Percentiles rank a stretch among this genome's conserved stretches.
Evolutionary conservation across 64 coral and sea anemone genomes (phyloP).

Genomic region (Pocillopora damicornis): DNA sequence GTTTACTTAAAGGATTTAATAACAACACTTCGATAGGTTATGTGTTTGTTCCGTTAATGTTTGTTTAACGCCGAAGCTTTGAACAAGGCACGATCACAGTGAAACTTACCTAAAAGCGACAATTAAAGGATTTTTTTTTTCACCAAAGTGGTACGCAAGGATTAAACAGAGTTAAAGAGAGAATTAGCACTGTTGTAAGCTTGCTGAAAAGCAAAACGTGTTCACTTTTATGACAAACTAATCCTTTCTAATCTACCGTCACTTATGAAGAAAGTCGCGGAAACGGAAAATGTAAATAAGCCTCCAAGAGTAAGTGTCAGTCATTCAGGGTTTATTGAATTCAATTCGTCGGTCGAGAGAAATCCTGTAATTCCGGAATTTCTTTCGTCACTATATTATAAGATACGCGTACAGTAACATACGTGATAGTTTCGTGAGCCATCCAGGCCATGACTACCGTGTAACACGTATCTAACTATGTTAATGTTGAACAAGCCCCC

Average conservation of each 20-base stretch:
- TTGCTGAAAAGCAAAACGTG: neutral
- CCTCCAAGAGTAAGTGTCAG: neutral
- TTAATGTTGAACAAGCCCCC: no score
- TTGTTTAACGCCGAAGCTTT: neutral
- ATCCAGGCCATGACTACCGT: neutral
- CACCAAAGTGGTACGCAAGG: neutral
- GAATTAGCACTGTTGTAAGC: neutral
- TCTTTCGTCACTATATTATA: no score
- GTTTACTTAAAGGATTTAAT: slow-evolving; percentile 30
- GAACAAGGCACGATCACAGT: neutral
- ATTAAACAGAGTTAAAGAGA: neutral
- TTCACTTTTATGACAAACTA: neutral
- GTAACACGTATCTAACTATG: neutral
- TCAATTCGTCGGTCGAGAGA: no score
- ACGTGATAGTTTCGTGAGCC: neutral
- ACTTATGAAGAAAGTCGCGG: neutral
- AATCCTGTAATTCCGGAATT: no score
- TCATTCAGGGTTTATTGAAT: neutral
- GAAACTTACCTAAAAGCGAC: neutral
- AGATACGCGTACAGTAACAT: neutral
- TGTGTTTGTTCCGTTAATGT: neutral
- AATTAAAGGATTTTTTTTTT: neutral
- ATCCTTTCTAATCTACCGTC: neutral
- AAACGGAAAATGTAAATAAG: slow-evolving; percentile 17
- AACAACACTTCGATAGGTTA: slow-evolving; percentile 17